phyloP scores from a whole-genome alignment of 2,797 vertebrate species.

The Acrossocheilus fasciatus region DNA sequence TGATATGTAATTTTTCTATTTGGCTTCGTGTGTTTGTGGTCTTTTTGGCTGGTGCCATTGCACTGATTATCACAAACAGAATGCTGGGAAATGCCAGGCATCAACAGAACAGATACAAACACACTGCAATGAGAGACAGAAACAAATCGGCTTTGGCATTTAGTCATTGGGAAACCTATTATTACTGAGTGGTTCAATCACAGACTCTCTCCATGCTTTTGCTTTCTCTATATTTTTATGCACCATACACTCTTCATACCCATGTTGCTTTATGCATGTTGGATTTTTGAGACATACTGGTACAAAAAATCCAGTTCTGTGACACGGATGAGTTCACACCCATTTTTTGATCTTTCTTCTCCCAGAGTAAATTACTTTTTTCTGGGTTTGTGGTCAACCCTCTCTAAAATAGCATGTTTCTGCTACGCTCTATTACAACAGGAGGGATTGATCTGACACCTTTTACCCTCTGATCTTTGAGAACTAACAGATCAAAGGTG shows the following conservation, averaged over 20 bases:
- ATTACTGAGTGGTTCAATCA: conserved; percentile 56
- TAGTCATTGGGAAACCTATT: conserved; percentile 55
- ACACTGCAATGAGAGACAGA: conserved; percentile 42
- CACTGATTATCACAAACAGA: conserved; percentile 58
- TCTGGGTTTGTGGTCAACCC: conserved; percentile 31
- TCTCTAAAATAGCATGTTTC: conserved; percentile 24
- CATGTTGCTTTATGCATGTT: neutral
- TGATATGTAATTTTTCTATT: conserved; percentile 48
- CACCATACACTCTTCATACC: conserved; percentile 14
- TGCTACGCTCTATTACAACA: neutral
- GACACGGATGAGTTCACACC: neutral
- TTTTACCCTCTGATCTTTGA: conserved; percentile 73
- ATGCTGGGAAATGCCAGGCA: conserved; percentile 46
- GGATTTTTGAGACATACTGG: neutral
- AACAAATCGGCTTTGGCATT: conserved; percentile 59
- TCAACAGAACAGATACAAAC: conserved; percentile 52
- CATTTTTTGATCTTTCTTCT: conserved; percentile 38
- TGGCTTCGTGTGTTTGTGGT: conserved; percentile 41
- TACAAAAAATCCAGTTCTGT: neutral
- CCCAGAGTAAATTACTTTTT: conserved; percentile 31
- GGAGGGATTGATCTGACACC: conserved; percentile 42
- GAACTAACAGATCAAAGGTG: conserved; percentile 73
- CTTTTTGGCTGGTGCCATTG: conserved; percentile 45
- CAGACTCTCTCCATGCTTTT: conserved; percentile 41
- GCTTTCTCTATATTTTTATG: conserved; percentile 18